phyloP scores from a whole-genome alignment of 2,888 invertebrate species.

The Argyra leucocephala region DNA sequence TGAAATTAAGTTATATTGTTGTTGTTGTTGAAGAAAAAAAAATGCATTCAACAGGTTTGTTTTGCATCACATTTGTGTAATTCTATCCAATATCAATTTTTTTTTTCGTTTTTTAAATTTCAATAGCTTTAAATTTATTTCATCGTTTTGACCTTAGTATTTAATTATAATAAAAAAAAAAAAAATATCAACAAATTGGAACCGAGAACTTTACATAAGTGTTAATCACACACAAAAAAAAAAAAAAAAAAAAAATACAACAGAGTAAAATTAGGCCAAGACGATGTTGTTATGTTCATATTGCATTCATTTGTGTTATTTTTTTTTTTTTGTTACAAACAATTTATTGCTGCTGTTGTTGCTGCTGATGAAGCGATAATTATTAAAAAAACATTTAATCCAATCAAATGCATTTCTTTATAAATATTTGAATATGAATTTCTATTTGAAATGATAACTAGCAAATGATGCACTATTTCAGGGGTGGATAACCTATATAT shows the following conservation, averaged over 20 bases:
- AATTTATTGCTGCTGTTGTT: too few relatives aligned
- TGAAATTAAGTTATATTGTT: too few relatives aligned
- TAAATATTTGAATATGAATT: too few relatives aligned
- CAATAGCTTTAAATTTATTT: background rate
- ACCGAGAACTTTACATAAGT: background rate
- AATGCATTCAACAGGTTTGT: background rate
- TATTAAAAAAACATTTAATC: too few relatives aligned
- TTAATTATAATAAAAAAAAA: background rate
- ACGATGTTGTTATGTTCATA: background rate
- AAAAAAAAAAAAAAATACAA: background rate
- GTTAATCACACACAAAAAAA: background rate
- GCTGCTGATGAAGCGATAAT: too few relatives aligned
- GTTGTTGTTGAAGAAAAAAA: too few relatives aligned
- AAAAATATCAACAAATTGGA: background rate
- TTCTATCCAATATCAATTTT: background rate
- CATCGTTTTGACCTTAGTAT: background rate
- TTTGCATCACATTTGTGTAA: background rate
- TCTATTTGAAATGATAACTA: too few relatives aligned
- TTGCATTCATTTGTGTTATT: background rate
- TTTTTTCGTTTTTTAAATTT: background rate
- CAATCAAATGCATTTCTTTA: too few relatives aligned
- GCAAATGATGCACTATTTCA: too few relatives aligned
- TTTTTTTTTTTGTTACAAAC: too few relatives aligned
- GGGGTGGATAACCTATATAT: too few relatives aligned
- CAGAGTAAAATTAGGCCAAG: background rate